Base-by-base conservation (phyloP, 2,888 invertebrate genomes). In the Andrena trimmerana region DNA sequence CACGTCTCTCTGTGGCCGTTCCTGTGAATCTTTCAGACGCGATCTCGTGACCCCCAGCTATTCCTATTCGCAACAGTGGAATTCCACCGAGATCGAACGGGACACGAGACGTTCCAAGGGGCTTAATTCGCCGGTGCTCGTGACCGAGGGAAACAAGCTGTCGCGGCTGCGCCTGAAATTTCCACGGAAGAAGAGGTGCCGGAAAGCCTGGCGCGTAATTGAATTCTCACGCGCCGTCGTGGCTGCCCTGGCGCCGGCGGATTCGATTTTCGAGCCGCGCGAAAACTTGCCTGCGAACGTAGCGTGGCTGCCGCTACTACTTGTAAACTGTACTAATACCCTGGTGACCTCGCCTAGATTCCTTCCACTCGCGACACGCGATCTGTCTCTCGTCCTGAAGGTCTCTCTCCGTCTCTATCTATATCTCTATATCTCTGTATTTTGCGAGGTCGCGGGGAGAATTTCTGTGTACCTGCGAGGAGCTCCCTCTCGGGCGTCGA, bases 401-500 rank as follows among this genome's bases (percentile, higher is more conserved):
- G 42, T 42, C 42, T 42, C 13, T 13, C 42, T 42, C 42, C 0
- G 13, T 13, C 42, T 13, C 42, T 36, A 10, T 42, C 42, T 13
- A 13, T 42, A 13, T 13, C 42, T 4, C 42, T 42, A 0, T 16
- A 4, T 16, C 42, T 42, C 13, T 42, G 13, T 42, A 42, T 52
- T 52, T 57, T n/a, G 36, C 20, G 24, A 27, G 24, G 13, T 29
- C 16, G 29, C 4, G 31, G 31, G 31, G 31, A 2, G 31, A 27
- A 16, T 7, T 50, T 16, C 29, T 20, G 20, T 42, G 24, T 94
- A 95, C 96, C 95, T 92, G 96, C 96, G 92, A 97, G 96, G 87
- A 97, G 96, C 86, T 98, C 98, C 92, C 97, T 95, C 93, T 98
- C 98, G 0, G 98, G 98, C 67, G 97, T 97, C 91, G 97, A 97